Percentiles rank a stretch among this genome's conserved stretches.
Conservation (phyloP, 2,797 vertebrate species). For the Microctenopoma steveboyesi region DNA sequence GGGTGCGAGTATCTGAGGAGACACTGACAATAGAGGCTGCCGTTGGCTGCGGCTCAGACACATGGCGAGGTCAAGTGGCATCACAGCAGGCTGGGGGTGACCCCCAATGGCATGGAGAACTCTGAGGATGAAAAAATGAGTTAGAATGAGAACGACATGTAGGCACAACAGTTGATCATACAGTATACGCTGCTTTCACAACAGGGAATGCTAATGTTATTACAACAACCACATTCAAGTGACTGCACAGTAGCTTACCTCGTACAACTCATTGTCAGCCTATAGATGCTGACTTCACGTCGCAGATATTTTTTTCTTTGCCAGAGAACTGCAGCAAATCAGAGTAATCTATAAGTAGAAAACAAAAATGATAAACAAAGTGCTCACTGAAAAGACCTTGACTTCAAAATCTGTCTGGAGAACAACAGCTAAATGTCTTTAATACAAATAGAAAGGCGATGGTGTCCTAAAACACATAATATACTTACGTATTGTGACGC, state of each 20-base stretch:
- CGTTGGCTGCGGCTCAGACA: constrained; percentile 62
- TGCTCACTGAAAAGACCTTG: not conserved
- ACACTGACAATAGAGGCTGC: constrained; percentile 45
- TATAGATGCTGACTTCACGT: not conserved
- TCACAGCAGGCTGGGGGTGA: constrained; percentile 27
- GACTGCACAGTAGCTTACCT: constrained; percentile 53
- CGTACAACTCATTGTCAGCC: constrained; percentile 57
- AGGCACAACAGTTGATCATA: not conserved
- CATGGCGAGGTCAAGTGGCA: constrained; percentile 57
- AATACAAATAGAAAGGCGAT: not conserved
- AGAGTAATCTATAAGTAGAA: constrained; percentile 31
- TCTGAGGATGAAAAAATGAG: constrained; percentile 49
- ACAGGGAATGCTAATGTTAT: too few species aligned
- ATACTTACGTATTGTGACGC: constrained; percentile 49
- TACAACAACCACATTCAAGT: not conserved
- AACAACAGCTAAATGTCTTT: not conserved
- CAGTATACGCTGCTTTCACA: not conserved
- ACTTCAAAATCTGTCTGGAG: not conserved
- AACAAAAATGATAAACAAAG: not conserved
- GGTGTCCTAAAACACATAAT: not conserved
- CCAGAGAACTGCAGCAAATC: not conserved
- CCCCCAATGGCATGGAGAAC: constrained; percentile 58
- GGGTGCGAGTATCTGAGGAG: constrained; percentile 45
- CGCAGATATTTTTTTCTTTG: constrained; percentile 3
- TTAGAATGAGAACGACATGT: constrained; percentile 1